phyloP scores from a whole-genome alignment of 2,888 invertebrate genomes.

The Eupelmus urozonus region DNA sequence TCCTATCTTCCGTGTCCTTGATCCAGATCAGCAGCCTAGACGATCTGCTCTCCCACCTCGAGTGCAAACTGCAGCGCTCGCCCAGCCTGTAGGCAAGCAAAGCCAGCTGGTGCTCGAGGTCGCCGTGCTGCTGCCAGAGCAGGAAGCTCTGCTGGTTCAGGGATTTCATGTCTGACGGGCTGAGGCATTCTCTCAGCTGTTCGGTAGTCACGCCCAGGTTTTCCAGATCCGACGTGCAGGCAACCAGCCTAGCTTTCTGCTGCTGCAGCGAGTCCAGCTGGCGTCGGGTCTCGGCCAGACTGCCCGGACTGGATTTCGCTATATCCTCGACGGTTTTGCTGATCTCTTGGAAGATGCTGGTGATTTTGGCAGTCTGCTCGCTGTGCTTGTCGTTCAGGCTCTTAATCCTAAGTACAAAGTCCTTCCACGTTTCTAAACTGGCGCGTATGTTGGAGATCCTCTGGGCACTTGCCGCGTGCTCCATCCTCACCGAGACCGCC shows the following conservation, averaged over 20 bases:
- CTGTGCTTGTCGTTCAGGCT: conserved; percentile 83
- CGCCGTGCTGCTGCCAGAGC: conserved; percentile 88
- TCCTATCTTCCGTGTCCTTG: conserved; percentile 81
- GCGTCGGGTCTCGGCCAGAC: conserved; percentile 82
- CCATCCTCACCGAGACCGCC: conserved; percentile 88
- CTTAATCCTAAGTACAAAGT: conserved; percentile 84
- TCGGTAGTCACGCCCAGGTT: conserved; percentile 86
- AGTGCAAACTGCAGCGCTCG: conserved; percentile 85
- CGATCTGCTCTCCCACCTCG: conserved; percentile 84
- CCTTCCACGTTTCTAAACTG: conserved; percentile 89
- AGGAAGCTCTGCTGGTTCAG: conserved; percentile 89
- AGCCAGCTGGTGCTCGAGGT: conserved; percentile 88
- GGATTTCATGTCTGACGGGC: conserved; percentile 89
- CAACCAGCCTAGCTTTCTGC: conserved; percentile 80
- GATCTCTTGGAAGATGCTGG: conserved; percentile 82
- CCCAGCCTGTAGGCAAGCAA: conserved; percentile 85
- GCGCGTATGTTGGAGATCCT: conserved; percentile 89
- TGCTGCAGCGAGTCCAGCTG: conserved; percentile 83
- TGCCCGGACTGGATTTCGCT: conserved; percentile 79
- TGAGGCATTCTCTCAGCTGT: conserved; percentile 90
- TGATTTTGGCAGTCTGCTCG: conserved; percentile 81
- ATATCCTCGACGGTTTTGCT: conserved; percentile 81
- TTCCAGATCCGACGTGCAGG: conserved; percentile 83
- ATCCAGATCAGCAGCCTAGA: conserved; percentile 85
- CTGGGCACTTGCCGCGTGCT: conserved; percentile 87